These are phyloP conservation scores for Suricata suricatta DNA, from an alignment of 2,113 vertebrate genomes.

Conservation along the genomic window DNA sequence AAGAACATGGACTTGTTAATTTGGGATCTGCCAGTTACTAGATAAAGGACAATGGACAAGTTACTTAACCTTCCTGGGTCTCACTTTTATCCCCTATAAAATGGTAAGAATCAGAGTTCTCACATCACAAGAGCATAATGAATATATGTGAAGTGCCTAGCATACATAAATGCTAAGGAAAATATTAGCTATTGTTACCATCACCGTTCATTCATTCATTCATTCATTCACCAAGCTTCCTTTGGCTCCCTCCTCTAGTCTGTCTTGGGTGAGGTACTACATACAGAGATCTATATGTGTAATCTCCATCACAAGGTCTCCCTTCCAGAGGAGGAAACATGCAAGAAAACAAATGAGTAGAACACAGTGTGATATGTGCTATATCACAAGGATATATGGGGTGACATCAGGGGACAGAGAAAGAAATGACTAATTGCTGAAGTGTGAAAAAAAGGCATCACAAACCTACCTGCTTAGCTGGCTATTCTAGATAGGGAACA, in stretches of 20 bases:
- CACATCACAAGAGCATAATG: background rate
- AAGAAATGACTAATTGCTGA: background rate
- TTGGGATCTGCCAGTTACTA: background rate
- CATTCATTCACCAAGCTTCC: background rate
- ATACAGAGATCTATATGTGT: background rate
- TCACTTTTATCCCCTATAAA: constrained; percentile 35
- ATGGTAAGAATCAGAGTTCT: constrained; percentile 20
- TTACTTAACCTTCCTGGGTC: background rate
- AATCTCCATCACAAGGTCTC: constrained; percentile 5
- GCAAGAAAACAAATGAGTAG: background rate
- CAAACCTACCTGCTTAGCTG: constrained; percentile 13
- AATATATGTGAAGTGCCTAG: background rate
- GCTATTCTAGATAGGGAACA: background rate
- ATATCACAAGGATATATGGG: background rate
- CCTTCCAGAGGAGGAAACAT: background rate
- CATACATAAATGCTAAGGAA: background rate
- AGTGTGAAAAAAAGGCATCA: constrained; percentile 6
- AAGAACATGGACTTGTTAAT: constrained; percentile 39
- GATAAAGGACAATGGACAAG: background rate
- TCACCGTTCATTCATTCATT: background rate
- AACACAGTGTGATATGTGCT: background rate
- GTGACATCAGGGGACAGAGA: background rate
- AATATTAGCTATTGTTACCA: background rate
- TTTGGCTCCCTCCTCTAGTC: constrained; percentile 1
- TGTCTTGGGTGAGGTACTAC: background rate